Evolutionary conservation across 2,888 invertebrate species (phyloP), one percentile per base, ranked within the genome.

Genomic region (Oxyteleia sp.): DNA sequence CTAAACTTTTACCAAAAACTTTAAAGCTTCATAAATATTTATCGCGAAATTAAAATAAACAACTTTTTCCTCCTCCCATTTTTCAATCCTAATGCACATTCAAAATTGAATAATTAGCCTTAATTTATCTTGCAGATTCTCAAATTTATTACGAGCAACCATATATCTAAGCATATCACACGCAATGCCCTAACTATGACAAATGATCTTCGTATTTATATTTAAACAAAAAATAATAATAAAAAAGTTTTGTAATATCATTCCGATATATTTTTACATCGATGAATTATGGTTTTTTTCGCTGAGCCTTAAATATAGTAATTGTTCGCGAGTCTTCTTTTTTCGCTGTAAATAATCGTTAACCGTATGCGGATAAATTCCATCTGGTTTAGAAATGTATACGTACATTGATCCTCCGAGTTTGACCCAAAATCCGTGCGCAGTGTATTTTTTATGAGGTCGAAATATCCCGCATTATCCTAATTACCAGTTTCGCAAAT

Each of bases 391-490:
- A 53, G 51, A 53, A 53, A 53, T 49, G 16, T 51, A 64, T 51
- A 64, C 26, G 51, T n/a, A n/a, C 55, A 55, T 51, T 69, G 47
- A 71, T 57, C 41, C 41, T 55, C 29, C 23, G 43, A 71, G 47
- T 23, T 57, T 38, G 57, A 71, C 71, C 59, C 26, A 71, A 71
- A 47, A 57, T 15, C 8, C 23, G 23, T 8, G 26, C 29, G 57
- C 43, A 20, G 26, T 26, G 15, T 57, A 57, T 57, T 53, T 66
- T 69, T 69, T 57, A 69, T 57, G 47, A 69, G 45, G 43, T 8
- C 69, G 18, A 11, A 41, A 47, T 43, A 59, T 63, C 10, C 43
- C 49, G 71, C 71, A 71, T 71, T 71, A 71, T 38, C 15, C 59
- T 38, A 47, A 71, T 59, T 71, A 47, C 51, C 23, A 26, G 26